phyloP scores from a whole-genome alignment of 2,888 invertebrate species.

The Chymomyza fuscimana region DNA sequence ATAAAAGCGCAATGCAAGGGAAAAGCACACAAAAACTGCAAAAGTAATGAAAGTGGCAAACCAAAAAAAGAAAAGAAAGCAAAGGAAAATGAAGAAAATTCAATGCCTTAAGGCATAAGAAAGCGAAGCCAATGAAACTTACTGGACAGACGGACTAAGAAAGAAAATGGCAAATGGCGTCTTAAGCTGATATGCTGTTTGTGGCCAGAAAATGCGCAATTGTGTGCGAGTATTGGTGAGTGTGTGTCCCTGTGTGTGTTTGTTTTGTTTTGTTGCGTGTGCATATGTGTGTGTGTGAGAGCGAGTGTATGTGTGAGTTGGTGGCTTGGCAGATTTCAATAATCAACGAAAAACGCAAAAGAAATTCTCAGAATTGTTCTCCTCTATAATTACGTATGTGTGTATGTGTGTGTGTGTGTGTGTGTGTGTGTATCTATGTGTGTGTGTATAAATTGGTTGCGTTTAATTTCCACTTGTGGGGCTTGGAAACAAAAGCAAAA shows the following conservation, averaged over 20 bases:
- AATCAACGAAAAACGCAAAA: conserved; percentile 35
- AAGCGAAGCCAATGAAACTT: conserved; percentile 2
- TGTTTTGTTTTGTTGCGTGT: conserved; percentile 5
- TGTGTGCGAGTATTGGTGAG: not conserved
- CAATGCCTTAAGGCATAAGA: not conserved
- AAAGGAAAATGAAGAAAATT: conserved; percentile 11
- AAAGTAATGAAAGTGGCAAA: conserved; percentile 14
- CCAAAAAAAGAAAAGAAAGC: conserved; percentile 12
- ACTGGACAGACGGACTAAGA: conserved; percentile 26
- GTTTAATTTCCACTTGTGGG: conserved; percentile 61
- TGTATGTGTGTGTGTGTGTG: conserved; percentile 30
- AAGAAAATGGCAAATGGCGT: conserved; percentile 34
- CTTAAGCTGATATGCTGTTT: conserved; percentile 21
- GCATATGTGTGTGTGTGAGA: conserved; percentile 1
- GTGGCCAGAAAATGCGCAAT: conserved; percentile 10
- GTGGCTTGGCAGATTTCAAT: conserved; percentile 31
- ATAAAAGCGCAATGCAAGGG: conserved; percentile 29
- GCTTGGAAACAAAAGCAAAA: conserved; percentile 8
- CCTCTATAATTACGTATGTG: conserved; percentile 12
- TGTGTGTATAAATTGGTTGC: conserved; percentile 37
- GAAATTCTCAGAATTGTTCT: conserved; percentile 4
- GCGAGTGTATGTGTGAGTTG: not conserved
- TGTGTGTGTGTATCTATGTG: conserved; percentile 23
- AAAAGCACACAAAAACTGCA: conserved; percentile 14
- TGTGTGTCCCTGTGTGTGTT: conserved; percentile 1